phyloP scores from a whole-genome alignment of 2,797 vertebrate genomes.

The Cheirogaleus major region DNA sequence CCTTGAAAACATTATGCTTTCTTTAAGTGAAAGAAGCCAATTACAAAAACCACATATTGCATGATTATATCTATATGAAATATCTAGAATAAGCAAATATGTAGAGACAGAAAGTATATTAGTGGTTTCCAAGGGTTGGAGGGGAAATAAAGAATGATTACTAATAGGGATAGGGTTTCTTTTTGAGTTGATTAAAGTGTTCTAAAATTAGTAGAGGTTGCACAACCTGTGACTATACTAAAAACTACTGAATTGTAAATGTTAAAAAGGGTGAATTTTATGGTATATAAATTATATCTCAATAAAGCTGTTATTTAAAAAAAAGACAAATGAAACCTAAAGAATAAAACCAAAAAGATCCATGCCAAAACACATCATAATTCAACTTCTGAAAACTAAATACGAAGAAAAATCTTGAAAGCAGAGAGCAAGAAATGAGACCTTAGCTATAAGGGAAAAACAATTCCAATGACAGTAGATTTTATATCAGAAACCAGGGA shows the following conservation, averaged over 20 bases:
- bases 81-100: background rate
- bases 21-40: background rate
- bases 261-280: background rate
- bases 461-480: background rate
- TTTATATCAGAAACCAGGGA: background rate
- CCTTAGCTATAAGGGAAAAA: background rate
- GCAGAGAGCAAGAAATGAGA: background rate
- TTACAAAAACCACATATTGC: background rate
- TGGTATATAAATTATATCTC: background rate
- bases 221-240: background rate
- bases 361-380: background rate
- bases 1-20: background rate
- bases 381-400: conserved; percentile 15
- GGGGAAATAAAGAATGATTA: background rate
- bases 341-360: background rate
- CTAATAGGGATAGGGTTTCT: background rate
- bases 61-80: background rate
- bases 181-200: conserved; percentile 1
- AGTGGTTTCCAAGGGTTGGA: background rate
- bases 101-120: background rate
- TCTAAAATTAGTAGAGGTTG: conserved; percentile 47
- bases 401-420: background rate
- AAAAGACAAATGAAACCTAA: background rate
- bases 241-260: background rate
- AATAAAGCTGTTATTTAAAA: background rate